Evolutionary conservation across 1,140 invertebrate genomes (phyloP).

Genomic region (Euura lappo): DNA sequence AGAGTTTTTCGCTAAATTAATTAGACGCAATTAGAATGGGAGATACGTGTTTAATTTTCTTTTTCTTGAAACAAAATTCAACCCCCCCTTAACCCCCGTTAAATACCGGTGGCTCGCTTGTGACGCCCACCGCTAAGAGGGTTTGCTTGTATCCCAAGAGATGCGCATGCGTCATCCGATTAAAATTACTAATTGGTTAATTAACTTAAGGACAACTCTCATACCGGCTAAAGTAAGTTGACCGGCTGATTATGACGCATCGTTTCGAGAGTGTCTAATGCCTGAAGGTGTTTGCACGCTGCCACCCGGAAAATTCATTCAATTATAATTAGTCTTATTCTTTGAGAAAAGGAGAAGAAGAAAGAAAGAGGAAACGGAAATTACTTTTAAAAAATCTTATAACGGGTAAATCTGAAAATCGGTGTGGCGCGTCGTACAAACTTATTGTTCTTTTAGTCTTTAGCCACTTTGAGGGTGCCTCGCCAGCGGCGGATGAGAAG

Average conservation of each 20-base stretch:
- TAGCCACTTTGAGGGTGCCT: not conserved
- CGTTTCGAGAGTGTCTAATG: slow-evolving; percentile 25
- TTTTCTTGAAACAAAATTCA: slow-evolving; percentile 31
- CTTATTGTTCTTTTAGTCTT: not conserved
- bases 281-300: no score
- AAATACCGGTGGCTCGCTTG: not conserved
- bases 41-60: slow-evolving; percentile 13
- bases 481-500: not conserved
- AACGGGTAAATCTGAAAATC: not conserved
- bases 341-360: not conserved
- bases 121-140: slow-evolving; percentile 52
- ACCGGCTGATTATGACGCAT: slow-evolving; percentile 62
- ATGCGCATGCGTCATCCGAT: slow-evolving; percentile 64
- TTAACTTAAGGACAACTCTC: slow-evolving; percentile 54
- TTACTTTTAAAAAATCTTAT: not conserved
- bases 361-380: not conserved
- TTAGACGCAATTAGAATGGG: slow-evolving; percentile 41
- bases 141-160: slow-evolving; percentile 63
- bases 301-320: not conserved
- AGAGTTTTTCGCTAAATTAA: slow-evolving; percentile 47
- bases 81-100: not conserved
- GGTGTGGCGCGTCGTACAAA: not conserved
- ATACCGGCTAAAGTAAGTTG: slow-evolving; percentile 53
- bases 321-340: not conserved
- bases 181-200: slow-evolving; percentile 64